A percentile compares a stretch with the other conserved stretches of the same genome.
These are phyloP conservation scores for Macrochelys suwanniensis DNA, from an alignment of 2,797 vertebrate genomes.

Conservation along the genomic window DNA sequence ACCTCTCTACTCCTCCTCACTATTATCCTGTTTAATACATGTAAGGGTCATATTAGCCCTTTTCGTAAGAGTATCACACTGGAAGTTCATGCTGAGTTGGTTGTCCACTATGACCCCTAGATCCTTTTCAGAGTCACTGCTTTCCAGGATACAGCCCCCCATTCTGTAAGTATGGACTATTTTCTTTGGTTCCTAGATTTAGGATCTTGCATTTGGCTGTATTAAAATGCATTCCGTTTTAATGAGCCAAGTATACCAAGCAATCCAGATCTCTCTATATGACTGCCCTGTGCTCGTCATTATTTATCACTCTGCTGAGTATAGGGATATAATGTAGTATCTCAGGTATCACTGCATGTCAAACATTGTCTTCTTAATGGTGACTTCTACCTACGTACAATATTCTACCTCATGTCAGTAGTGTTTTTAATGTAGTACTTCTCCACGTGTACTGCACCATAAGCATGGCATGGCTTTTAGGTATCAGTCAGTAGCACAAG, in stretches of 20 bases:
- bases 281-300: background rate
- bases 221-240: background rate
- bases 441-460: fast-evolving
- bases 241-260: background rate
- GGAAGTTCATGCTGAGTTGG: background rate
- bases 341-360: background rate
- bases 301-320: background rate
- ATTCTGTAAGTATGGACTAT: background rate
- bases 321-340: fast-evolving
- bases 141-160: background rate
- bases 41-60: conserved; percentile 9
- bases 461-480: background rate
- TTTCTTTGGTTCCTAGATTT: background rate
- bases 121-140: background rate
- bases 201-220: background rate
- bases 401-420: background rate
- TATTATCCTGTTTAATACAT: background rate
- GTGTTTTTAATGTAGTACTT: background rate
- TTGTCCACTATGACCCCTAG: background rate
- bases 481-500: background rate
- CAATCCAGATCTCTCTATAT: background rate
- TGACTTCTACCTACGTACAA: background rate
- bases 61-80: conserved; percentile 15
- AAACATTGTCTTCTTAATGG: background rate
- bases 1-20: background rate